Base-by-base conservation (phyloP, 2,888 invertebrate species). In the Tetramorium bicarinatum region DNA sequence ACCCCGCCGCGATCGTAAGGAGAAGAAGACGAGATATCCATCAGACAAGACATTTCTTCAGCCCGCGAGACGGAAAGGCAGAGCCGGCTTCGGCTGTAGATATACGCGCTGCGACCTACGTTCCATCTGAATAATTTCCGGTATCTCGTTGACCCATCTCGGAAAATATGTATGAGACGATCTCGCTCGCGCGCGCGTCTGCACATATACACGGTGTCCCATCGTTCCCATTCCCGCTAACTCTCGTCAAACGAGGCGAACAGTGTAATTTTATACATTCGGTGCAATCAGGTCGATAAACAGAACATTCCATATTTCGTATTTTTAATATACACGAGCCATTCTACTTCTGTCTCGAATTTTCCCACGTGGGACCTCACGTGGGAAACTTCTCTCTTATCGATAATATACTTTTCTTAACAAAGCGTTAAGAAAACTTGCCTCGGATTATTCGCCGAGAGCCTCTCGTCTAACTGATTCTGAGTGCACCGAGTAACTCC, bases 121-220 rank as follows among this genome's bases (percentile, higher is more conserved):
- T 90, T 88, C 86, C 88, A 84, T 89, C 84, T 91, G 92, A 92
- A 92, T 92, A 90, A 92, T 91, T 91, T 85, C 83, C 87, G 85
- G 88, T 91, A 92, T 92, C 92, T 90, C 90, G 86, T 90, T 89
- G 91, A 92, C 90, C 90, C 88, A 91, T 92, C 92, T 92, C 56
- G 84, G 84, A 85, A 89, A 89, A 91, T 89, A 91, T 89, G 87
- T 88, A 85, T 81, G 87, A 86, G 83, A 82, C 61, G 52, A 41
- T 64, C 38, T 38, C 47, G 29, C 49, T 34, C 52, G 49, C 44
- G 29, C 41, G n/a, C 21, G 44, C 34, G n/a, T 47, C 13, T 18
- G 7, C 29, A 6, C 44, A 21, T 29, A 21, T 38, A 82, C 75
- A 38, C 21, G n/a, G 34, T 25, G 15, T 47, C 15, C n/a, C 9